Evolutionary conservation across 2,888 invertebrate species (phyloP), one percentile per base, ranked within the genome.

Genomic region (Orchesella flavescens): DNA sequence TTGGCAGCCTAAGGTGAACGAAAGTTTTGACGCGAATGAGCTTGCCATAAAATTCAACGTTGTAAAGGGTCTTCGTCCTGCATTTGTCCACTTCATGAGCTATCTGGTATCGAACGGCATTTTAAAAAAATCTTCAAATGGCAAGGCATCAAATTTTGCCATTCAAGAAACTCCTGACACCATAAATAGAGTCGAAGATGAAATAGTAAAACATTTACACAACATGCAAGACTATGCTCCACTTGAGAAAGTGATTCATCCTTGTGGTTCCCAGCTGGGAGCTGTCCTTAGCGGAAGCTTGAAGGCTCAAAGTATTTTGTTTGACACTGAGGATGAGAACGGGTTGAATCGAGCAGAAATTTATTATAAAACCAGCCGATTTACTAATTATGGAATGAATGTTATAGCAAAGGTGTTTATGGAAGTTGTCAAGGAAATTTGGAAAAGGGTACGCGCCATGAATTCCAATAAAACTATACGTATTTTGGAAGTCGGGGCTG

Each of bases 401-500:
- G 15, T 9, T 3, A 21, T 44, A 19, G 12, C 19, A n/a, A 73
- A 61, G 59, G 34, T 4, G n/a, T 21, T 19, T 7, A 34, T 7
- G 2, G 34, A 34, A 34, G 34, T 34, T 34, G 2, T 7, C 2
- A 34, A 7, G 7, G 34, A 34, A 34, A 34, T 34, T 2, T 34
- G 34, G 34, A 34, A 17, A 1, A 57, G 19, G 3, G 59, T 19
- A 15, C 53, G 17, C 4, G 7, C 13, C 7, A 44, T 21, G 7
- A 7, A 34, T 34, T 34, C 34, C 7, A 7, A 7, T 7, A 34
- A 34, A 7, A 34, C 7, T 34, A 34, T 34, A 7, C 12, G 71
- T 10, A 71, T 82, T 10, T 23, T 75, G 44, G 34, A 82, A 17
- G 59, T 82, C 3, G 82, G 82, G 1, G 68, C 75, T 1, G 75